phyloP scores from a whole-genome alignment of 1,140 invertebrate species.

The Zophobas morio region DNA sequence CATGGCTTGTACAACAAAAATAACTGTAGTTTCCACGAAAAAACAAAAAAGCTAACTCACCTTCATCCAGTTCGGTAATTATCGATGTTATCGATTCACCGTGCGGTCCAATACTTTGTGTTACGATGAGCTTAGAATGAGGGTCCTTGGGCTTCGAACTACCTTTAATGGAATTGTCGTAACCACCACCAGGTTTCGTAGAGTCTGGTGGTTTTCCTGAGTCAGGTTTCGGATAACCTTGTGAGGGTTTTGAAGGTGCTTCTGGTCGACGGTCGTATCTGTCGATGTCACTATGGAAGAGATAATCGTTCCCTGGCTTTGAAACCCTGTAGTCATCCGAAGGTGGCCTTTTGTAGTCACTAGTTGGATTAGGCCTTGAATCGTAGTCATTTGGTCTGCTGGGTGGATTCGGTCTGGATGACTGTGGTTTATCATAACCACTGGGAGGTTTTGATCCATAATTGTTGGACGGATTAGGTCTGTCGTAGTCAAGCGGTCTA shows the following conservation, averaged over 20 bases:
- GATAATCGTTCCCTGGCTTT: slow-evolving; percentile 32
- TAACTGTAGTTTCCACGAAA: slow-evolving; percentile 36
- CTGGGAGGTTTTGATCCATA: no score
- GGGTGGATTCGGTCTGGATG: slow-evolving; percentile 2
- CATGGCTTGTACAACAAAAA: slow-evolving; percentile 45
- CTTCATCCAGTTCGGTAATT: slow-evolving; percentile 62
- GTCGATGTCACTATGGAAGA: slow-evolving; percentile 14
- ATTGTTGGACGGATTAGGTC: background rate
- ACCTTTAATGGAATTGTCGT: slow-evolving; percentile 48
- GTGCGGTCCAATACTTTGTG: slow-evolving; percentile 56
- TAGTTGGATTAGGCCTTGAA: background rate
- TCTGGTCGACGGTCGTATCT: slow-evolving; percentile 12
- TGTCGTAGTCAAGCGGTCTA: background rate
- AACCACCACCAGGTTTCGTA: slow-evolving; percentile 43
- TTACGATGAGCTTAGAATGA: slow-evolving; percentile 55
- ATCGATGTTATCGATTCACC: slow-evolving; percentile 64
- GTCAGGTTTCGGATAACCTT: slow-evolving; percentile 20
- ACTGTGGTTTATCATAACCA: slow-evolving; percentile 4
- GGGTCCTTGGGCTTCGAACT: slow-evolving; percentile 35
- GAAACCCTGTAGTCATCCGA: slow-evolving; percentile 16
- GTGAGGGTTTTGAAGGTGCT: slow-evolving; percentile 17
- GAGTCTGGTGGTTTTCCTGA: slow-evolving; percentile 39
- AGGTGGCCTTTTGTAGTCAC: background rate
- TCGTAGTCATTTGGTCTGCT: background rate
- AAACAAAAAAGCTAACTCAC: slow-evolving; percentile 57